Evolutionary conservation across 2,797 vertebrate species (phyloP), one percentile per base, ranked within the genome.

Genomic region (Urophycis tenuis): DNA sequence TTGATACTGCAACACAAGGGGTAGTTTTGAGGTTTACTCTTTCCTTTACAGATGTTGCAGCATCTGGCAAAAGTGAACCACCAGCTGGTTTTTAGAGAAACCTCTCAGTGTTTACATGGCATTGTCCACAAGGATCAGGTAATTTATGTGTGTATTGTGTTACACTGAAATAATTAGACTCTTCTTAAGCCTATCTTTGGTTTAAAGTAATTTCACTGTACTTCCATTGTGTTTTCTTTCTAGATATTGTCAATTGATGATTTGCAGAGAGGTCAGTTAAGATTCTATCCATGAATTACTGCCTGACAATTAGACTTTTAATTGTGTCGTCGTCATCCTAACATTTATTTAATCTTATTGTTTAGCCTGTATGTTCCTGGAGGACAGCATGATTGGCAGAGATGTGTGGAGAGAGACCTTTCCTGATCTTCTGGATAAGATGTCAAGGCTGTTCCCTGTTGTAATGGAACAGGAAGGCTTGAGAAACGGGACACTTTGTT

Each of bases 291-390:
- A 69, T 34, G 12, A 72, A 5, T 22, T 73, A 74, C 53, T 78
- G 45, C 73, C 75, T 8, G 35, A 19, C 82, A 4, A 36, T 11
- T 34, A 29, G 5, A 34, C 22, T n/a, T 72, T n/a, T 35, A 39
- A 35, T n/a, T n/a, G n/a, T 72, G n/a, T 14, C 31, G 10, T 71
- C 72, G 14, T 74, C 0, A n/a, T n/a, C 82, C 12, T 0, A 60
- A 1, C 36, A 32, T 77, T 76, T n/a, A 12, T 25, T 78, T 4
- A 36, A 29, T 17, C 75, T 32, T 10, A 7, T 2, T 80, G 76
- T 85, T 70, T 71, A 97, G 96, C 92, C 30, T 95, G 94, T 79
- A 93, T 95, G 93, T 94, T 94, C 80, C 36, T 97, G 77, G 95
- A 96, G 82, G 94, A 95, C 86, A 96, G 93, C 80, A 39, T 71